Evolutionary conservation across 37 sponge, comb jelly and placozoan species (phyloP).

Genomic region (Dysidea cf. avara): DNA sequence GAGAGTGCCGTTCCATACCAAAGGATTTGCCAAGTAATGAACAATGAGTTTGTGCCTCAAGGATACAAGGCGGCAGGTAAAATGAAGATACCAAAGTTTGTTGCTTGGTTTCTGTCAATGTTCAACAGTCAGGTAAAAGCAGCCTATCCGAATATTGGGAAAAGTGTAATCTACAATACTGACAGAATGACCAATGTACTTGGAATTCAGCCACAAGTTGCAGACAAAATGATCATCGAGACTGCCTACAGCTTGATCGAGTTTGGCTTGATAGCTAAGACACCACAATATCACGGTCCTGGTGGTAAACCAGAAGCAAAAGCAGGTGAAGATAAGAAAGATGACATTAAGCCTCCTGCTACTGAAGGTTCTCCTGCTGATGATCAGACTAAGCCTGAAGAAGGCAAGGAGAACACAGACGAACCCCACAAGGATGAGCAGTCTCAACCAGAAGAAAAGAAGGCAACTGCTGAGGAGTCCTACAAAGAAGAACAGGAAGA

Average conservation of each 20-base stretch:
- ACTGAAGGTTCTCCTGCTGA: too few relatives aligned
- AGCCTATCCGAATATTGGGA: conserved; percentile 37
- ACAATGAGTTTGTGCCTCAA: conserved; percentile 68
- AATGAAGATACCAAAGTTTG: conserved; percentile 37
- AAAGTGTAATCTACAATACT: conserved; percentile 29
- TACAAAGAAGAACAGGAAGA: too few relatives aligned
- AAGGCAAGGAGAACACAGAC: too few relatives aligned
- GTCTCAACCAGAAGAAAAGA: too few relatives aligned
- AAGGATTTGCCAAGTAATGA: conserved; percentile 52
- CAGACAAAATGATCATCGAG: conserved; percentile 68
- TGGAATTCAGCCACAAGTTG: conserved; percentile 54
- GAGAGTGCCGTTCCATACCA: conserved; percentile 21
- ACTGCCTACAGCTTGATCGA: conserved; percentile 80
- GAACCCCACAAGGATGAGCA: too few relatives aligned
- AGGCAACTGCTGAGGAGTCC: too few relatives aligned
- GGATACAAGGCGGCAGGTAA: conserved; percentile 56
- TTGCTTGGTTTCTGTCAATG: conserved; percentile 19
- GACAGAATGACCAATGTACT: conserved; percentile 64
- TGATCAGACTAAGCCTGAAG: too few relatives aligned
- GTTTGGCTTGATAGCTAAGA: conserved; percentile 57
- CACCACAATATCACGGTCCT: conserved; percentile 51
- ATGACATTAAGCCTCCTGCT: too few relatives aligned
- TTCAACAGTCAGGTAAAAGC: conserved; percentile 27
- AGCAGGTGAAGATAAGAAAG: neutral
- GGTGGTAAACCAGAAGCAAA: neutral